These are phyloP conservation scores for Orgyia antiqua DNA, from an alignment of 2,888 invertebrate species.

Conservation along the genomic window DNA sequence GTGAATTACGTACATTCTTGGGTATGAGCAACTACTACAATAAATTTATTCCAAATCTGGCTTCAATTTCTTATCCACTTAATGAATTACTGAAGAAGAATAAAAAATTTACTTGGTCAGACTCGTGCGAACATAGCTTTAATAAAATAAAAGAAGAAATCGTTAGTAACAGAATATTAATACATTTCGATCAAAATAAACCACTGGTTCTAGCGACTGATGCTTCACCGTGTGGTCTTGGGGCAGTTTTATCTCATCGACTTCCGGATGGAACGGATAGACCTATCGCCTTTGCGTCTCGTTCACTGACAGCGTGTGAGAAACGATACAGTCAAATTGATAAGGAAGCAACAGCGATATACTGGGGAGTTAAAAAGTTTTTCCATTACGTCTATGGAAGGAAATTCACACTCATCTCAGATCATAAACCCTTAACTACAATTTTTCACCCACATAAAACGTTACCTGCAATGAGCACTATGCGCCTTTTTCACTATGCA, in stretches of 20 bases:
- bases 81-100: slow-evolving; percentile 3
- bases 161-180: background rate
- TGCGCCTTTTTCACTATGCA: too few relatives aligned
- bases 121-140: background rate
- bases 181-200: background rate
- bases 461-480: background rate
- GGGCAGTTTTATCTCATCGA: background rate
- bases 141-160: background rate
- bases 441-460: background rate
- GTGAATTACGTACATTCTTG: background rate
- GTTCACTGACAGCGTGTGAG: background rate
- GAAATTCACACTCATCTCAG: slow-evolving; percentile 21
- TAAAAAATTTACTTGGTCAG: background rate
- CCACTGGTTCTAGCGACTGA: background rate
- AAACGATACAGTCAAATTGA: slow-evolving; percentile 19
- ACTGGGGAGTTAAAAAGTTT: slow-evolving; percentile 34
- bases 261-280: background rate
- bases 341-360: slow-evolving; percentile 34
- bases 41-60: slow-evolving; percentile 1
- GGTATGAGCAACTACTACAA: slow-evolving; percentile 5
- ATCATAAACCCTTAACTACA: background rate
- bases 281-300: background rate
- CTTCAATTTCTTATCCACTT: background rate
- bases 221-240: background rate
- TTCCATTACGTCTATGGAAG: slow-evolving; percentile 34